Base-by-base conservation (phyloP, 2,888 invertebrate species). In the Sinotaia quadrata region DNA sequence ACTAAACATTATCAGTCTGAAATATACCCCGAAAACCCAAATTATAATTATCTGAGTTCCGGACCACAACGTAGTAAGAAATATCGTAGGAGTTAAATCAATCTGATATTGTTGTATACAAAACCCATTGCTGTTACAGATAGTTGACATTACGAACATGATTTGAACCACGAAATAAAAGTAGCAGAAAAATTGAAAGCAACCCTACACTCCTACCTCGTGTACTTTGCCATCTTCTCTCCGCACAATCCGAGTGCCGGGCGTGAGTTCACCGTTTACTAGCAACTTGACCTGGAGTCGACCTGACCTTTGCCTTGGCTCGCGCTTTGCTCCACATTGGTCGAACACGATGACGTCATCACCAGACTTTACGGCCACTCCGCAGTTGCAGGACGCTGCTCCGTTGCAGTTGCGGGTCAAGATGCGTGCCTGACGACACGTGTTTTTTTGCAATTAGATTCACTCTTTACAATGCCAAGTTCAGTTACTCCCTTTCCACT, bases 281-380 rank as follows among this genome's bases (percentile, higher is more conserved):
- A 76, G 81, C 27, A 81, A 41, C 27, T 51, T 59, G 4, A 77
- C 47, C 34, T 68, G 57, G 21, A 75, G 52, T 4, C 76, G 70
- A 1, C 34, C 37, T 21, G 65, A 51, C 37, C 15, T 4, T 12
- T 21, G 36, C 41, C 34, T 37, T 12, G 2, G 15, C 5, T 33
- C 37, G 10, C 34, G 36, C 12, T 29, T 36, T 4, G 67, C 41
- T 29, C 72, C 74, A 70, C 84, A 84, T 12, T 74, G 68, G 47
- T 84, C 81, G 8, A 84, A 31, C 7, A 83, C 65, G 57, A 82
- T 78, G 61, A 82, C 79, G 69, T 84, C 82, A 77, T 84, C 79
- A 15, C 79, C 81, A 10, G 75, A 76, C 68, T 71, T 76, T 24
- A 80, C 77, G 67, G 81, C 78, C 24, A 79, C 74, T 29, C 73